These are phyloP conservation scores for Charaxes varanes DNA, from an alignment of 1,140 invertebrate genomes.

Conservation along the genomic window DNA sequence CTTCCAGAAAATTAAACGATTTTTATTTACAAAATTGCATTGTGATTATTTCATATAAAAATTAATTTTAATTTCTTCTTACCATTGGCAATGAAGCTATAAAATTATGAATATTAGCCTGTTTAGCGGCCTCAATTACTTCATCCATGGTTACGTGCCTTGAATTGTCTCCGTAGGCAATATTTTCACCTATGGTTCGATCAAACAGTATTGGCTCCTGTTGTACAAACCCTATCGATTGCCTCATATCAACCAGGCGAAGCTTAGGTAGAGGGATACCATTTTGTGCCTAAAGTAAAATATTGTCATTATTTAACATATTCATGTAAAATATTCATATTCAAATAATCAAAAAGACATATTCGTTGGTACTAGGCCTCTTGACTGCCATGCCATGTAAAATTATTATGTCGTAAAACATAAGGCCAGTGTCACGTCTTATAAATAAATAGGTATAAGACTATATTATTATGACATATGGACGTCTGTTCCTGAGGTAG, in stretches of 20 bases:
- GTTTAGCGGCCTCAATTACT: constrained; percentile 77
- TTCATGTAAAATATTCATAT: too few species aligned
- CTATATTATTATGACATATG: not conserved
- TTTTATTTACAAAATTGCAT: too few species aligned
- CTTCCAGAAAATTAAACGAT: too few species aligned
- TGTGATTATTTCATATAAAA: too few species aligned
- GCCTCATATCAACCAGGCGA: constrained; percentile 70
- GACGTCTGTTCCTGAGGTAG: too few species aligned
- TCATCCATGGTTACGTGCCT: constrained; percentile 74
- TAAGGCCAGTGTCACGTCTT: too few species aligned
- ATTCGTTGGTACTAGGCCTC: too few species aligned
- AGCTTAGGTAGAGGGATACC: constrained; percentile 67
- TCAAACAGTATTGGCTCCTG: constrained; percentile 87
- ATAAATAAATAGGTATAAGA: too few species aligned
- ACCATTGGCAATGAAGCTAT: constrained; percentile 79
- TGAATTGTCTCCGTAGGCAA: constrained; percentile 81
- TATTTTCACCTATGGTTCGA: constrained; percentile 82
- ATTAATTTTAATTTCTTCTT: too few species aligned
- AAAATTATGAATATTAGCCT: constrained; percentile 86
- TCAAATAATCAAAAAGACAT: too few species aligned
- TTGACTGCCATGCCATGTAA: too few species aligned
- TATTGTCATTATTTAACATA: not conserved
- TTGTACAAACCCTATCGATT: constrained; percentile 83
- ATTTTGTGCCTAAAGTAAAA: constrained; percentile 43
- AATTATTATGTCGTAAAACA: too few species aligned